Evolutionary conservation across 2,888 invertebrate genomes (phyloP), one percentile per base, ranked within the genome.

Genomic region (Eulithis testata): DNA sequence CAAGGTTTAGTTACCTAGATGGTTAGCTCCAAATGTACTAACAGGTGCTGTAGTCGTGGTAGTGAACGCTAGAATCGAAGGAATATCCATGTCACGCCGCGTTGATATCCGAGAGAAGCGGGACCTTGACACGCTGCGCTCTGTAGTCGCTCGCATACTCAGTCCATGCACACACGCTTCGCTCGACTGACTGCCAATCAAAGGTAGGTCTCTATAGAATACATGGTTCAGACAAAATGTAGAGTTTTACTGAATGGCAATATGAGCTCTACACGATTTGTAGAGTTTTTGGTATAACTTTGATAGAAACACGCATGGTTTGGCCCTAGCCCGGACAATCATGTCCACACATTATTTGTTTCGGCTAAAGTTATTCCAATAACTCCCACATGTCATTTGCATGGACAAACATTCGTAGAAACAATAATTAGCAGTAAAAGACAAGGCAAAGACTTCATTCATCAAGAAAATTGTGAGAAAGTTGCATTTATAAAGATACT

Each of bases 61-160:
- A 21, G 81, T 85, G 69, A 86, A 91, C 11, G 92, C 92, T 50
- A 93, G 77, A 63, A 93, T 91, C 4, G 92, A 90, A 2, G 91
- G 87, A 65, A 93, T 92, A 73, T 92, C 92, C 90, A 93, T 91
- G 71, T 93, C 92, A 0, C 92, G 84, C 1, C 88, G 83, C 11
- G 87, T 88, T 36, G 92, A 92, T 44, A 89, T 77, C 31, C 91
- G 79, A n/a, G 92, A 93, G 56, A 91, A 76, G 2, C 88, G 82
- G 0, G 90, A 89, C 6, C 89, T 85, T 2, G 93, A 93, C 50
- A 88, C 71, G 73, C 92, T 93, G 59, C 90, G 86, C 47, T 92
- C 92, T 11, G 91, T 66, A 7, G 54, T 87, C 79, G 80, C 81
- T 40, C 90, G 89, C 73, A 87, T 78, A 72, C 81, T 87, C 60